Conservation (phyloP, 2,888 invertebrate species). For the Therioaphis trifolii region DNA sequence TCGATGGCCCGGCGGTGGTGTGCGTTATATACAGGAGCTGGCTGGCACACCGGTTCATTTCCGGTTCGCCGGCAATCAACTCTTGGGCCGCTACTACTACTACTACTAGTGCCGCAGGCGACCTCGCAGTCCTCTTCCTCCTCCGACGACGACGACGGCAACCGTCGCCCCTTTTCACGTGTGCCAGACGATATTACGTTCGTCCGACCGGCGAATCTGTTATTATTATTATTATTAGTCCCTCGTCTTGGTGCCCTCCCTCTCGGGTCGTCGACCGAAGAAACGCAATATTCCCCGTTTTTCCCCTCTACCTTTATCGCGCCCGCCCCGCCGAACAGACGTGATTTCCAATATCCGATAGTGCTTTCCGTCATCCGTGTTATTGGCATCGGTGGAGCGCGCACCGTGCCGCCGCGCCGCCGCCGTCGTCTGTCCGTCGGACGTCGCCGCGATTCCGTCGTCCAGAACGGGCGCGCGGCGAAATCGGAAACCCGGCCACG, state of each 20-base stretch:
- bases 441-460: too few relatives aligned
- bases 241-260: not conserved
- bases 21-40: too few relatives aligned
- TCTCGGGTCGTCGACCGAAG: too few relatives aligned
- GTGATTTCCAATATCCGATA: conserved; percentile 33
- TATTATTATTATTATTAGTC: conserved; percentile 60
- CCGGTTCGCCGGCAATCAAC: conserved; percentile 55
- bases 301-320: not conserved
- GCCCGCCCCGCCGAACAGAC: not conserved
- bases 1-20: not conserved
- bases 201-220: conserved; percentile 58
- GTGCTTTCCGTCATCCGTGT: not conserved
- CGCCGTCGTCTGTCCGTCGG: not conserved
- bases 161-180: not conserved
- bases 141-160: not conserved
- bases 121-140: not conserved
- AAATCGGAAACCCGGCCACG: not conserved
- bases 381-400: not conserved
- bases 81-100: not conserved
- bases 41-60: conserved; percentile 50
- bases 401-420: not conserved
- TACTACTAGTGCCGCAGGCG: too few relatives aligned
- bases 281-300: not conserved
- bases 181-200: conserved; percentile 28
- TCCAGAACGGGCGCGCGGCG: too few relatives aligned